Conservation (phyloP, 1,140 invertebrate genomes). For the Penaeus chinensis region DNA sequence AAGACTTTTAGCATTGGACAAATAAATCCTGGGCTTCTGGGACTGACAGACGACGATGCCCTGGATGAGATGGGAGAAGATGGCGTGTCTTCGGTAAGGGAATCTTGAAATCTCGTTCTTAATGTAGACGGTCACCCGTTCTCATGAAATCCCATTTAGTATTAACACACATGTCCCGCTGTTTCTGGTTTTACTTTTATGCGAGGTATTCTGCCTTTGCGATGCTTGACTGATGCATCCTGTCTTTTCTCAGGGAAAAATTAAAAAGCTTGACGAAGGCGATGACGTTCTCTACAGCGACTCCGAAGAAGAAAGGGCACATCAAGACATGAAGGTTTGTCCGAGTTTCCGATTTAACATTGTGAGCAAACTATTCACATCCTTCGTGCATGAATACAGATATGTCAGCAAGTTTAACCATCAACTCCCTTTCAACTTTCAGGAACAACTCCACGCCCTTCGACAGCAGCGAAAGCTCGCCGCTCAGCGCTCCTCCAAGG, state of each 20-base stretch:
- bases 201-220: too few relatives aligned
- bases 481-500: not conserved
- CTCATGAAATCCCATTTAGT: too few relatives aligned
- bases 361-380: not conserved
- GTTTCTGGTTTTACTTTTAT: too few relatives aligned
- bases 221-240: not conserved
- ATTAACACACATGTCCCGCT: too few relatives aligned
- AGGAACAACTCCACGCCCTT: conserved; percentile 68
- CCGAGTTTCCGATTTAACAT: not conserved
- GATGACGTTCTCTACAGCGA: conserved; percentile 42
- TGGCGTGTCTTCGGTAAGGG: not conserved
- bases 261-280: conserved; percentile 1
- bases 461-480: conserved; percentile 64
- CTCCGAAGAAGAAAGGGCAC: conserved; percentile 47
- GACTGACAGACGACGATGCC: not conserved
- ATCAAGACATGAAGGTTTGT: conserved; percentile 30
- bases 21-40: conserved; percentile 66
- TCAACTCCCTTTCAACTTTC: conserved; percentile 6
- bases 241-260: not conserved
- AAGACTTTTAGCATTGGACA: conserved; percentile 65
- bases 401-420: not conserved
- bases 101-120: not conserved
- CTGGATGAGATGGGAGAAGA: not conserved
- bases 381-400: not conserved
- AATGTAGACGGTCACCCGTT: not conserved